These are phyloP conservation scores for Himalopsyche anomala DNA, from an alignment of 2,888 invertebrate genomes.

Conservation along the genomic window DNA sequence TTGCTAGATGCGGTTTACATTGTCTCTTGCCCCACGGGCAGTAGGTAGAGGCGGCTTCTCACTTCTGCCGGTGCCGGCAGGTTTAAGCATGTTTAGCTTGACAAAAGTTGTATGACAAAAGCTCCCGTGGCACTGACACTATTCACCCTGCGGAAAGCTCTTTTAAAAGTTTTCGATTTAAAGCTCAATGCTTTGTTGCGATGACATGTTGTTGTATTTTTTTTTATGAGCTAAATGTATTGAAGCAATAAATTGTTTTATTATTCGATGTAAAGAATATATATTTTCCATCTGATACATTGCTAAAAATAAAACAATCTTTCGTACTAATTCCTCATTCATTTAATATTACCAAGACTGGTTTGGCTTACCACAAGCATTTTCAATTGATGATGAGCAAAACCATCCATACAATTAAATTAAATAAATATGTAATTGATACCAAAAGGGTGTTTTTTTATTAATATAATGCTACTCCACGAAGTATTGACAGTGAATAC, in stretches of 20 bases:
- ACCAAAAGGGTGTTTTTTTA: no score
- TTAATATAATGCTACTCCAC: no score
- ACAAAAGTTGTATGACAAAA: constrained; percentile 37
- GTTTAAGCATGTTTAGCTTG: constrained; percentile 19
- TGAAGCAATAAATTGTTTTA: background rate
- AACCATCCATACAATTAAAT: no score
- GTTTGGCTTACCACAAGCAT: no score
- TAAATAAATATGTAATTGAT: no score
- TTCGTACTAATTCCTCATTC: no score
- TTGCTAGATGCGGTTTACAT: constrained; percentile 49
- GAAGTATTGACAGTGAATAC: no score
- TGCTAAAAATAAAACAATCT: no score
- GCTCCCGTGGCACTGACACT: background rate
- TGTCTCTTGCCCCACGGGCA: constrained; percentile 13
- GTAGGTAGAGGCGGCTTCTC: constrained; percentile 13
- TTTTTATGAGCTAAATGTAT: background rate
- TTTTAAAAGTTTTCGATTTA: constrained; percentile 16
- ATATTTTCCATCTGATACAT: no score
- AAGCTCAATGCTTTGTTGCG: background rate
- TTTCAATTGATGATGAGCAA: no score
- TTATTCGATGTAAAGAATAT: no score
- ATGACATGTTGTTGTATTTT: background rate
- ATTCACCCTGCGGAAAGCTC: background rate
- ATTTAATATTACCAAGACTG: no score
- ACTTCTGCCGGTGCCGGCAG: background rate